A percentile compares a stretch with the other conserved stretches of the same genome.
Conservation (phyloP, 2,113 vertebrate genomes). For the Cervus canadensis region DNA sequence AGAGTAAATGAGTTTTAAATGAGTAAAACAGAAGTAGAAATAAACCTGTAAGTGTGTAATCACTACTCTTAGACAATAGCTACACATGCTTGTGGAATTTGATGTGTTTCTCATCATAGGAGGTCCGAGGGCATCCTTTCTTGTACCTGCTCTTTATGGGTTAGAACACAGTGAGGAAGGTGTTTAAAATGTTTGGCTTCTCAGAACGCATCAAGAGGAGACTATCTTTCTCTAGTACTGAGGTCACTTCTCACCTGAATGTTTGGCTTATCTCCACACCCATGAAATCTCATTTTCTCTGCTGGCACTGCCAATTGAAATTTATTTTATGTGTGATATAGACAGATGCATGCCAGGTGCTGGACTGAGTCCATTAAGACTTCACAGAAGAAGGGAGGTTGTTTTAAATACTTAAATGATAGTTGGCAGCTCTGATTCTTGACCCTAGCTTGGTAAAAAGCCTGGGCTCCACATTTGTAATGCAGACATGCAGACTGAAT, state of each 20-base stretch:
- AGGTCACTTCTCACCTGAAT: slow-evolving; percentile 33
- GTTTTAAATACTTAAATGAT: not conserved
- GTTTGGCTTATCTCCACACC: slow-evolving; percentile 2
- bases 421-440: not conserved
- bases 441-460: not conserved
- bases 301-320: slow-evolving; percentile 42
- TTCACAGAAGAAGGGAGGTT: not conserved
- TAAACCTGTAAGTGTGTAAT: not conserved
- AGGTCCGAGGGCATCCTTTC: not conserved
- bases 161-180: not conserved
- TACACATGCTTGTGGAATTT: not conserved
- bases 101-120: not conserved
- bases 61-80: not conserved
- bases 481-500: slow-evolving; percentile 64
- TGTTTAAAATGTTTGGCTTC: not conserved
- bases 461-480: slow-evolving; percentile 59
- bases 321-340: slow-evolving; percentile 30
- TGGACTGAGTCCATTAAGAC: not conserved
- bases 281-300: slow-evolving; percentile 32
- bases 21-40: not conserved
- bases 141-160: not conserved
- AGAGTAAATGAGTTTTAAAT: not conserved
- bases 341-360: slow-evolving; percentile 36
- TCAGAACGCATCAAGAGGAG: not conserved
- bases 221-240: not conserved